These are phyloP conservation scores for Graptemys geographica DNA, from an alignment of 2,797 vertebrate species.

Conservation along the genomic window DNA sequence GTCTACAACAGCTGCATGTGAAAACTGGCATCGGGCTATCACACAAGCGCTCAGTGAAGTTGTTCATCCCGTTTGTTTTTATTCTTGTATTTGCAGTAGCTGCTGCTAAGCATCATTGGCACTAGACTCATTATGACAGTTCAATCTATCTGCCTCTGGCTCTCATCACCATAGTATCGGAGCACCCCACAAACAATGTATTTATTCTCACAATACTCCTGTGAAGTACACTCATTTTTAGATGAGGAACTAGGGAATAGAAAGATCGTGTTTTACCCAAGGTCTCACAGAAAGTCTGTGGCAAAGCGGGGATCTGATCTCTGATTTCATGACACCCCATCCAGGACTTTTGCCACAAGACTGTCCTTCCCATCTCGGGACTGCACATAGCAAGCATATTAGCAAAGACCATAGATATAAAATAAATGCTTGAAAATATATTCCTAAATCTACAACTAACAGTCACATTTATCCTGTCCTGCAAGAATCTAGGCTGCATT, in stretches of 20 bases:
- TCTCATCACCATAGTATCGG: neutral
- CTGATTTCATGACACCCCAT: neutral
- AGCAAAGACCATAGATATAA: constrained; percentile 18
- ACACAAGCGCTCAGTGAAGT: neutral
- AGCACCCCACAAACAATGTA: neutral
- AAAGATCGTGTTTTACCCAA: neutral
- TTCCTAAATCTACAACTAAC: constrained; percentile 37
- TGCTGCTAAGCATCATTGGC: neutral
- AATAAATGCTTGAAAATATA: neutral
- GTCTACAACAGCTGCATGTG: neutral
- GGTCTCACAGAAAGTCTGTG: neutral
- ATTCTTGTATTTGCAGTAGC: neutral
- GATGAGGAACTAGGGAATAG: neutral
- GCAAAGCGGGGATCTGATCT: neutral
- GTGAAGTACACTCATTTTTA: neutral
- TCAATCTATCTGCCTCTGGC: neutral
- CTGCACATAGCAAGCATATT: neutral
- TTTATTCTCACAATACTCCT: neutral
- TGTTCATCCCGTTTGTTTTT: neutral
- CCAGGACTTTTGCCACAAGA: neutral
- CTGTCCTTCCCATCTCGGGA: neutral
- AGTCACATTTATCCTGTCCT: constrained; percentile 31
- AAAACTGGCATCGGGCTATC: neutral
- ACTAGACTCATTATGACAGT: neutral
- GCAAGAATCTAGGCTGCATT: constrained; percentile 63